Percentiles rank a stretch among this genome's conserved stretches.
phyloP scores from a whole-genome alignment of 2,888 invertebrate genomes.

The Deilephila porcellus region DNA sequence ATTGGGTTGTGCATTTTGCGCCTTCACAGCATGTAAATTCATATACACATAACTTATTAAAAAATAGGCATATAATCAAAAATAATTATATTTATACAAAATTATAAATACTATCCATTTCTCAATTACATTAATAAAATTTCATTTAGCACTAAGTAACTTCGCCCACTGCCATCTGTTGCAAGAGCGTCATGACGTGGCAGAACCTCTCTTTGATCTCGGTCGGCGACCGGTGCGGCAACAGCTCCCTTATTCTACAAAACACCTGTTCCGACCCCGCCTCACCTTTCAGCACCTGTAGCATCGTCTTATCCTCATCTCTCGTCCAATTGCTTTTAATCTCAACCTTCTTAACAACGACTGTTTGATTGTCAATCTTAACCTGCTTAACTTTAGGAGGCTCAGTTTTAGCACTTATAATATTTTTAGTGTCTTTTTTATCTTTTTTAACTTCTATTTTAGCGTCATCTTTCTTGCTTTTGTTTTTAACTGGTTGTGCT shows the following conservation, averaged over 20 bases:
- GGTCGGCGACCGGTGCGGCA: slow-evolving; percentile 82
- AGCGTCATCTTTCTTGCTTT: slow-evolving; percentile 53
- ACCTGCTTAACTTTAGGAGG: slow-evolving; percentile 56
- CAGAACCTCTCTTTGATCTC: slow-evolving; percentile 87
- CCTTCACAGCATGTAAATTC: too few relatives aligned
- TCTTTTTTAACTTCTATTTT: slow-evolving; percentile 48
- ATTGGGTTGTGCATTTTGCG: too few relatives aligned
- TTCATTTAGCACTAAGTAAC: slow-evolving; percentile 67
- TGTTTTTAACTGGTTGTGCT: slow-evolving; percentile 56
- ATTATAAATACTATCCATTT: slow-evolving; percentile 71
- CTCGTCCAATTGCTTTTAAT: slow-evolving; percentile 87
- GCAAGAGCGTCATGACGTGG: slow-evolving; percentile 86
- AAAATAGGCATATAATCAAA: slow-evolving; percentile 30
- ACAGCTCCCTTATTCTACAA: slow-evolving; percentile 78
- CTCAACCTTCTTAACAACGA: slow-evolving; percentile 47
- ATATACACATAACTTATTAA: not conserved
- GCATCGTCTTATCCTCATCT: slow-evolving; percentile 92
- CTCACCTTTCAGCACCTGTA: slow-evolving; percentile 90
- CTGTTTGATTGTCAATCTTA: slow-evolving; percentile 56
- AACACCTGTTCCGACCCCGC: slow-evolving; percentile 87
- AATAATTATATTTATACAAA: slow-evolving; percentile 69
- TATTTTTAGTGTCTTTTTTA: slow-evolving; percentile 55
- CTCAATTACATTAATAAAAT: slow-evolving; percentile 53
- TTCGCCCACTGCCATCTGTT: slow-evolving; percentile 84
- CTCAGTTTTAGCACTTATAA: slow-evolving; percentile 42